Evolutionary conservation across 2,888 invertebrate genomes (phyloP).

Genomic region (Aricia artaxerxes): DNA sequence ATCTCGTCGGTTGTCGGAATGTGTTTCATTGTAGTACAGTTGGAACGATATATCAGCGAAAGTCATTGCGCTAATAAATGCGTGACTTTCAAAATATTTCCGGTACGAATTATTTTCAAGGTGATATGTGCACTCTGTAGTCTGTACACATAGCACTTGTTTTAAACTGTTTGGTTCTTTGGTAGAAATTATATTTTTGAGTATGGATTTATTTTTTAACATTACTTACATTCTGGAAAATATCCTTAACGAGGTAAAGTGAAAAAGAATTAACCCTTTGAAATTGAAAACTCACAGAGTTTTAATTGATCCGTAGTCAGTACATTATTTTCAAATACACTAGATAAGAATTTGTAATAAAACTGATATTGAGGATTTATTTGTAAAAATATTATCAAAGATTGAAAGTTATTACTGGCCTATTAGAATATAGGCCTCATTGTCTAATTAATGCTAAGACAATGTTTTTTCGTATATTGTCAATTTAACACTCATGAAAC

Average conservation of each 20-base stretch:
- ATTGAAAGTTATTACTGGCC: not conserved
- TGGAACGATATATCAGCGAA: constrained; percentile 34
- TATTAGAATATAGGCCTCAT: not conserved
- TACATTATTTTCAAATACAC: not conserved
- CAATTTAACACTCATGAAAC: not conserved
- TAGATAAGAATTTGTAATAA: too few relatives aligned
- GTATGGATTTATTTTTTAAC: not conserved
- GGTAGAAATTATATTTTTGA: constrained; percentile 9
- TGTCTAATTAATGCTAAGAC: not conserved
- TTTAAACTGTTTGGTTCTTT: not conserved
- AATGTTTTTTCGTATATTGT: not conserved
- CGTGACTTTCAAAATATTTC: constrained; percentile 38
- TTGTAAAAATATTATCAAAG: too few relatives aligned
- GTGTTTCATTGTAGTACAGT: constrained; percentile 33
- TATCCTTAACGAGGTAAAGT: not conserved
- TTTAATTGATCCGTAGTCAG: not conserved
- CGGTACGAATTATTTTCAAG: constrained; percentile 37
- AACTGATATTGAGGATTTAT: not conserved
- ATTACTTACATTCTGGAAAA: not conserved
- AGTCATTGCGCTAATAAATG: constrained; percentile 34
- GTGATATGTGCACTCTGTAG: constrained; percentile 29
- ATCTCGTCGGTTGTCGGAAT: constrained; percentile 28
- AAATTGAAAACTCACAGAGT: not conserved
- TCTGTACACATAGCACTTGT: constrained; percentile 7
- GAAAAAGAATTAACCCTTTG: not conserved